Evolutionary conservation across 2,797 vertebrate genomes (phyloP).

Genomic region (Furcifer pardalis): DNA sequence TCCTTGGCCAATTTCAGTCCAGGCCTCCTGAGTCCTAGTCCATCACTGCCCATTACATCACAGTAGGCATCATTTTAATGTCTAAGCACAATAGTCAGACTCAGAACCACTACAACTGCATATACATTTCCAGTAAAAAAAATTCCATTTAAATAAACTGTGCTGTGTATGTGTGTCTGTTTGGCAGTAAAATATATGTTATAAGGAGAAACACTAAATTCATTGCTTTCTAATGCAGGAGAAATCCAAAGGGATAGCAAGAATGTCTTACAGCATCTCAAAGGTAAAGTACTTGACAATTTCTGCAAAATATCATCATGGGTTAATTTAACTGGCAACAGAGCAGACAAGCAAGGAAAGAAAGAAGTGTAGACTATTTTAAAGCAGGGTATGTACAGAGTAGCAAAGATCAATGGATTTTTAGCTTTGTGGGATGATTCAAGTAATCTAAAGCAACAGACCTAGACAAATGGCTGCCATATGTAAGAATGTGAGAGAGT

Average conservation of each 20-base stretch:
- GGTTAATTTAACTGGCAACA: not conserved
- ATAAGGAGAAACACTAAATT: not conserved
- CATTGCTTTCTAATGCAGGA: conserved; percentile 64
- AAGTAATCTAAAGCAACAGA: no score
- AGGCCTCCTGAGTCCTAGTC: no score
- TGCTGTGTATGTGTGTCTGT: no score
- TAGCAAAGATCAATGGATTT: not conserved
- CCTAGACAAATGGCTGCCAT: no score
- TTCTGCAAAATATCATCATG: not conserved
- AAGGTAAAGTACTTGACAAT: conserved; percentile 44
- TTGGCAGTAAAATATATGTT: not conserved
- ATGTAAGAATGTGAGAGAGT: no score
- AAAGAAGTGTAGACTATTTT: not conserved
- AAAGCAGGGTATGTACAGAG: no score
- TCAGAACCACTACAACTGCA: not conserved
- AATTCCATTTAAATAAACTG: no score
- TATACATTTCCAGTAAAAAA: not conserved
- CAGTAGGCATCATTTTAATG: no score
- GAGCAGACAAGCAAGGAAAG: not conserved
- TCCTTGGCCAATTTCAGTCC: no score
- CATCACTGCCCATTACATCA: no score
- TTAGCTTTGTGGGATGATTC: not conserved
- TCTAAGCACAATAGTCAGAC: not conserved
- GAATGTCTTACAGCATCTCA: conserved; percentile 14
- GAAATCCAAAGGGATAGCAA: conserved; percentile 66